Conservation (phyloP, 2,888 invertebrate genomes). For the Graphium colonna region DNA sequence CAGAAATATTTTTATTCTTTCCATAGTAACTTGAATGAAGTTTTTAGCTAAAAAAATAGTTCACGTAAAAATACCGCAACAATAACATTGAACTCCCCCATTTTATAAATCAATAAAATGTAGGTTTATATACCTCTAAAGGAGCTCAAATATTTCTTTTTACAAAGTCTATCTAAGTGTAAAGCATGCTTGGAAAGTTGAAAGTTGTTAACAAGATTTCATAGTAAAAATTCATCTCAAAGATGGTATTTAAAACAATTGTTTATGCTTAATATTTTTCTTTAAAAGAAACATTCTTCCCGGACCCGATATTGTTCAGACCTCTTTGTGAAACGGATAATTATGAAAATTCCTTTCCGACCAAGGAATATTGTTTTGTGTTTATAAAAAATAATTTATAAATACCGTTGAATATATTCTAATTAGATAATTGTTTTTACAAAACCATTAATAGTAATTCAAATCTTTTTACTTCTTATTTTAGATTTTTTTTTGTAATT, state of each 20-base stretch:
- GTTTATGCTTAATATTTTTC: not conserved
- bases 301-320: not conserved
- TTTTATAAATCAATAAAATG: too few relatives aligned
- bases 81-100: too few relatives aligned
- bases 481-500: too few relatives aligned
- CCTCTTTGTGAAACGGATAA: not conserved
- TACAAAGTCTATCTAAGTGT: not conserved
- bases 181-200: not conserved
- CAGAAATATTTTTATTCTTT: too few relatives aligned
- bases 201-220: not conserved
- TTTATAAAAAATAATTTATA: not conserved
- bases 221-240: not conserved
- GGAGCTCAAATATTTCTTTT: not conserved
- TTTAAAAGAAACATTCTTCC: not conserved
- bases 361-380: not conserved
- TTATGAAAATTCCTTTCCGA: not conserved
- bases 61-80: too few relatives aligned
- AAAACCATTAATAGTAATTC: too few relatives aligned
- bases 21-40: too few relatives aligned
- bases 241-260: not conserved
- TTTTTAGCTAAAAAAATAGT: too few relatives aligned
- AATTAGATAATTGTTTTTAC: too few relatives aligned
- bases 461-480: too few relatives aligned
- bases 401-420: too few relatives aligned
- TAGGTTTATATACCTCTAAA: too few relatives aligned